These are phyloP conservation scores for Lasaia peninsularis DNA, from an alignment of 1,140 invertebrate genomes.

Conservation along the genomic window DNA sequence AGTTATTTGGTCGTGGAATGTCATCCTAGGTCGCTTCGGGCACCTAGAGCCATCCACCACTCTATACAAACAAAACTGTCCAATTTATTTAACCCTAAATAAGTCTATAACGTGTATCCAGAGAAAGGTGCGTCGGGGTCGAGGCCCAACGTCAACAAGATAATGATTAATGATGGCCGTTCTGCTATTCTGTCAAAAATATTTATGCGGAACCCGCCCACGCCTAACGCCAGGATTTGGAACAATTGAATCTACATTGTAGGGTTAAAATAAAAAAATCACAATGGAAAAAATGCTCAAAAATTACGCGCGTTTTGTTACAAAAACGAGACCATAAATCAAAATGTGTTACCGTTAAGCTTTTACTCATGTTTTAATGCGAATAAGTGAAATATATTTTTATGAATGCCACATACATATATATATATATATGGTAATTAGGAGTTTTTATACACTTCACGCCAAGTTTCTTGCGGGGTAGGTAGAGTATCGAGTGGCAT, in stretches of 20 bases:
- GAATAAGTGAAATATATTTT: background rate
- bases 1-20: no score
- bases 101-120: no score
- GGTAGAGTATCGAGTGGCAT: no score
- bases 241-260: slow-evolving; percentile 11
- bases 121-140: slow-evolving; percentile 43
- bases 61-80: no score
- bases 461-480: no score
- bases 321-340: background rate
- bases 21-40: no score
- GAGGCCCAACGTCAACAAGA: slow-evolving; percentile 46
- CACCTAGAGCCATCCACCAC: no score
- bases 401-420: background rate
- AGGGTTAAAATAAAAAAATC: background rate
- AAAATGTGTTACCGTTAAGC: background rate
- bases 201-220: slow-evolving; percentile 44
- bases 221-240: background rate
- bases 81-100: no score
- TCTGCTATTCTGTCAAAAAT: slow-evolving; percentile 53
- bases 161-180: slow-evolving; percentile 62
- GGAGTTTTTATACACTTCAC: no score
- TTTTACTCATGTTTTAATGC: background rate
- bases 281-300: no score
- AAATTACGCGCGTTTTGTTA: background rate
- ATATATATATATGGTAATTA: background rate